Conservation (phyloP, 2,797 vertebrate genomes). For the Thalassophryne amazonica region DNA sequence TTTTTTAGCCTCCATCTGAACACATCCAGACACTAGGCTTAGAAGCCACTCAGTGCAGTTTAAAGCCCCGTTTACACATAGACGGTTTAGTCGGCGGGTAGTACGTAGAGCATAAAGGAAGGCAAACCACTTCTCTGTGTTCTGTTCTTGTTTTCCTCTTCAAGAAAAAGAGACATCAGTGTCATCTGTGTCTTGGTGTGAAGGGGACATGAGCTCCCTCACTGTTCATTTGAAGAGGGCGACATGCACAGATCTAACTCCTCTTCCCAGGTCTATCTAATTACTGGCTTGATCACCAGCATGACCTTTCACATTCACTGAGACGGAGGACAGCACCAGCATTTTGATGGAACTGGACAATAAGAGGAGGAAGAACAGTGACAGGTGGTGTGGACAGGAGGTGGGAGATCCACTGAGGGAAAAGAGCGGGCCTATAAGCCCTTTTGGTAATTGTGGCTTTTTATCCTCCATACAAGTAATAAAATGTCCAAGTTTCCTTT, state of each 20-base stretch:
- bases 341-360: slow-evolving; percentile 74
- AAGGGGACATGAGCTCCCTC: slow-evolving; percentile 25
- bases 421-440: slow-evolving; percentile 8
- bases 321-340: slow-evolving; percentile 56
- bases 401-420: slow-evolving; percentile 12
- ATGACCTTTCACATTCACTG: slow-evolving; percentile 81
- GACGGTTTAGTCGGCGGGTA: too few species aligned
- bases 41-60: slow-evolving; percentile 52
- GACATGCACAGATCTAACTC: slow-evolving; percentile 62
- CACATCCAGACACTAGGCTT: slow-evolving; percentile 55
- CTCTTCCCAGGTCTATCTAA: slow-evolving; percentile 75
- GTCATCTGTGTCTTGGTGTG: slow-evolving; percentile 47
- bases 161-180: slow-evolving; percentile 64
- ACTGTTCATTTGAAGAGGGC: slow-evolving; percentile 64
- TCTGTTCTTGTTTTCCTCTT: slow-evolving; percentile 44
- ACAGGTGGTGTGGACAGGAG: background rate
- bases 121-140: slow-evolving; percentile 23
- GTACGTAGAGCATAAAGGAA: slow-evolving; percentile 37
- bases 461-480: slow-evolving; percentile 59
- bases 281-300: slow-evolving; percentile 76
- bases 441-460: slow-evolving; percentile 68
- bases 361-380: slow-evolving; percentile 37
- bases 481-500: slow-evolving; percentile 30
- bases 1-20: slow-evolving; percentile 51
- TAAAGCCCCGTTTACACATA: too few species aligned